Percentiles rank a stretch among this genome's conserved stretches.
These are phyloP conservation scores for Centropus unirufus DNA, from an alignment of 2,113 vertebrate genomes.

Conservation along the genomic window DNA sequence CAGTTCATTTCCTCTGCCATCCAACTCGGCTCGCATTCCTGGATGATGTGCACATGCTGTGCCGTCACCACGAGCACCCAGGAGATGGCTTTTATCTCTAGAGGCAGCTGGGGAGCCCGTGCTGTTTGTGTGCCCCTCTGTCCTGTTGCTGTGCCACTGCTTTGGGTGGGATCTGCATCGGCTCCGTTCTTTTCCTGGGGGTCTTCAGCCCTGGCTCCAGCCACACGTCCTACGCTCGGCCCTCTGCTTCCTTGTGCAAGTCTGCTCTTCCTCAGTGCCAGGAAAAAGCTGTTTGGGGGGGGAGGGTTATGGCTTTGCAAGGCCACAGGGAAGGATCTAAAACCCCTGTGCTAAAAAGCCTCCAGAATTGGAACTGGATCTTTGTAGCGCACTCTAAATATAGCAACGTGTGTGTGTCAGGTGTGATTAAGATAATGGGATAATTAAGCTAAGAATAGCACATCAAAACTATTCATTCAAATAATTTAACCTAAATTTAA, in stretches of 20 bases:
- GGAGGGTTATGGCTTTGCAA: neutral
- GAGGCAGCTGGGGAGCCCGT: neutral
- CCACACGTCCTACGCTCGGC: neutral
- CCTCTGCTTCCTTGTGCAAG: neutral
- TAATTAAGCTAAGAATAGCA: neutral
- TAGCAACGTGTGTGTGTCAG: neutral
- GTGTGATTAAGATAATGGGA: neutral
- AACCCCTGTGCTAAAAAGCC: neutral
- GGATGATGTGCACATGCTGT: neutral
- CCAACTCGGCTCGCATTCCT: neutral
- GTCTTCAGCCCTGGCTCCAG: neutral
- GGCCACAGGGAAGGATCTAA: neutral
- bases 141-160: neutral
- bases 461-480: neutral
- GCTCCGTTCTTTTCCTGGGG: neutral
- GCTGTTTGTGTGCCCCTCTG: slow-evolving; percentile 12
- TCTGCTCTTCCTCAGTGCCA: neutral
- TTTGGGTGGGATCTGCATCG: neutral
- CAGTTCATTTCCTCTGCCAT: neutral
- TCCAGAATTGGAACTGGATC: neutral
- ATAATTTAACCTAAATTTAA: neutral
- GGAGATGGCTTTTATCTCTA: neutral
- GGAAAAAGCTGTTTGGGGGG: too few species aligned
- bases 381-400: neutral
- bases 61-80: neutral